These are phyloP conservation scores for Amblyteles armatorius DNA, from an alignment of 2,888 invertebrate genomes.

Conservation along the genomic window DNA sequence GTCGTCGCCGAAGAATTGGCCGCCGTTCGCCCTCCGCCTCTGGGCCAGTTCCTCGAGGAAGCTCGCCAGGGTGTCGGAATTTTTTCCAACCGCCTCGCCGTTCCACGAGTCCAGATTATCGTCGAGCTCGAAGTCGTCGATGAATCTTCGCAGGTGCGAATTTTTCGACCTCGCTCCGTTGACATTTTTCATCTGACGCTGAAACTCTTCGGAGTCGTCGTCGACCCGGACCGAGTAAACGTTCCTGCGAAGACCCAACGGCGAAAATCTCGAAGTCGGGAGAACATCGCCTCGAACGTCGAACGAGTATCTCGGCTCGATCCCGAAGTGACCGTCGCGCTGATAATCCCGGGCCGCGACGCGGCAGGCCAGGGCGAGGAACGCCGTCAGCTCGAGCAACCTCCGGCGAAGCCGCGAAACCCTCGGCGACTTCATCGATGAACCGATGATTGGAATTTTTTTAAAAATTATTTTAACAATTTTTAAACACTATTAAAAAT, in stretches of 20 bases:
- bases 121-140: conserved; percentile 55
- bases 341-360: conserved; percentile 28
- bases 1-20: conserved; percentile 26
- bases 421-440: conserved; percentile 36
- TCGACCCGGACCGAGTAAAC: conserved; percentile 9
- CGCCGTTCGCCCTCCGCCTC: conserved; percentile 24
- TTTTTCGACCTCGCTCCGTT: conserved; percentile 23
- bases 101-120: conserved; percentile 58
- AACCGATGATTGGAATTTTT: background rate
- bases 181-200: conserved; percentile 10
- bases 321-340: background rate
- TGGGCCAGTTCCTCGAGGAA: conserved; percentile 52
- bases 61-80: conserved; percentile 27
- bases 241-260: conserved; percentile 7
- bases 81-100: background rate
- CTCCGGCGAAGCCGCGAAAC: background rate
- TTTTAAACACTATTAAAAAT: background rate
- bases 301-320: background rate
- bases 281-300: background rate
- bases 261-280: conserved; percentile 46
- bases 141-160: conserved; percentile 49
- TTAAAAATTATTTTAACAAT: background rate
- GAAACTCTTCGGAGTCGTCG: conserved; percentile 1
- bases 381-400: background rate
- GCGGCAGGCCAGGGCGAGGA: conserved; percentile 1